Base-by-base conservation (phyloP, 35 echinoderm and acorn worm species). In the Acanthaster planci region DNA sequence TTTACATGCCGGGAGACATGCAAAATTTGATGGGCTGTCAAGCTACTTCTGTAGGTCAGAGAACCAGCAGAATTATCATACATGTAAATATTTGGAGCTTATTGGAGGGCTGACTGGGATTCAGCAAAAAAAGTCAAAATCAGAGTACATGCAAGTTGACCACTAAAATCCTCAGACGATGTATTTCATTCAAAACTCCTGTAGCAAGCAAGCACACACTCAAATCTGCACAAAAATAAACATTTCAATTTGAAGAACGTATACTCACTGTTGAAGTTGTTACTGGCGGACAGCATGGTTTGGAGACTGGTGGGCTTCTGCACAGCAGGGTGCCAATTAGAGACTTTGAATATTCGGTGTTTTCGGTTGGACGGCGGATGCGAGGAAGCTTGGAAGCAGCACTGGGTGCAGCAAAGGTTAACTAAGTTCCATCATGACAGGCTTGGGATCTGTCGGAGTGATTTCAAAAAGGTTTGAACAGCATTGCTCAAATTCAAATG, bases 251-350 rank as follows among this genome's bases (percentile, higher is more conserved):
- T 59, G 56, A 59, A 1, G 27, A 59, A 26, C n/a, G n/a, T n/a
- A n/a, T 59, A 59, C 56, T 59, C 27, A 59, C 56, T 59, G 56
- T 59, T 18, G 56, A 59, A 59, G 56, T 21, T 59, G 56, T 59
- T 59, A 59, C 27, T 18, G 4, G 18, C 56, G 8, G 56, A 59
- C 56, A 59, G 27, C 56, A 59, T 59, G 56, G 0, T 21, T 59
- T 5, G 27, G 56, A 26, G n/a, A n/a, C n/a, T 59, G 56, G 19
- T n/a, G 56, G 55, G 56, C 5, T 59, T 21, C 4, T n/a, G 56
- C 4, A 18, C 56, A 10, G 18, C 14, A 18, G 19, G 19, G 56
- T n/a, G 56, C 19, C 56, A 59, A 59, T 0, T 59, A 0, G 2
- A 57, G 17, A 56, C 16, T 21, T 5, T n/a, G 56, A 59, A 14